Evolutionary conservation across 2,888 invertebrate species (phyloP).

Genomic region (Anaspis maculata): DNA sequence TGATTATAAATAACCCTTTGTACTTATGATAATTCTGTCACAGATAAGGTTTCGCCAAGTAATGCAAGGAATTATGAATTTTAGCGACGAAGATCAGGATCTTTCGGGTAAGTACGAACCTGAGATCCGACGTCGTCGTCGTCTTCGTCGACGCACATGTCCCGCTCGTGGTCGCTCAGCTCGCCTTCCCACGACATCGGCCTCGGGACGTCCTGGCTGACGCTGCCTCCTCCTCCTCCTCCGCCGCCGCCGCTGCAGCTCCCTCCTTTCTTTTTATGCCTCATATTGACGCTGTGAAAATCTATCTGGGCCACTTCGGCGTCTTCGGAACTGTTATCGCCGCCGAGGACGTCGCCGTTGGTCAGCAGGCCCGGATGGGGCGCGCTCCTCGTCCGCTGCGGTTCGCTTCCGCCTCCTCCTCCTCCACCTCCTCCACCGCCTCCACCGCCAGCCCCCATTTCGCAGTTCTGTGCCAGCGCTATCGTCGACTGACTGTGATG

Average conservation of each 20-base stretch:
- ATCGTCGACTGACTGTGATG: conserved; percentile 14
- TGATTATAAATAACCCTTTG: too few species aligned
- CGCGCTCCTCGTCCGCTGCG: conserved; percentile 24
- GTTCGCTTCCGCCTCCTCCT: too few species aligned
- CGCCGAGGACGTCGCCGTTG: conserved; percentile 40
- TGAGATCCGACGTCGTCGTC: conserved; percentile 31
- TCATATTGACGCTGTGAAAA: conserved; percentile 47
- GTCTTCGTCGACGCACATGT: conserved; percentile 37
- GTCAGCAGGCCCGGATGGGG: conserved; percentile 20
- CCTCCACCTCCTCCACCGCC: too few species aligned
- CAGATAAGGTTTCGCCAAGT: too few species aligned
- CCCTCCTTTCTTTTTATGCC: conserved; percentile 35
- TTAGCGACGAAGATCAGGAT: too few species aligned
- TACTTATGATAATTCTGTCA: too few species aligned
- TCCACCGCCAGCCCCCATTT: conserved; percentile 18
- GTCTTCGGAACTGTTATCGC: conserved; percentile 57
- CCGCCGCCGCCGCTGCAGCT: too few species aligned
- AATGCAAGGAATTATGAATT: too few species aligned
- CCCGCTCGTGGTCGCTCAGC: conserved; percentile 73
- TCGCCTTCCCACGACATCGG: conserved; percentile 96
- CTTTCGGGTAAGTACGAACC: too few species aligned
- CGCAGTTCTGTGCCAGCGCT: conserved; percentile 7
- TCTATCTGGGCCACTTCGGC: conserved; percentile 76
- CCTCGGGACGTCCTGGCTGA: conserved; percentile 43
- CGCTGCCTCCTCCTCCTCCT: too few species aligned